These are phyloP conservation scores for Beaufortia kweichowensis DNA, from an alignment of 2,113 vertebrate species.

Conservation along the genomic window DNA sequence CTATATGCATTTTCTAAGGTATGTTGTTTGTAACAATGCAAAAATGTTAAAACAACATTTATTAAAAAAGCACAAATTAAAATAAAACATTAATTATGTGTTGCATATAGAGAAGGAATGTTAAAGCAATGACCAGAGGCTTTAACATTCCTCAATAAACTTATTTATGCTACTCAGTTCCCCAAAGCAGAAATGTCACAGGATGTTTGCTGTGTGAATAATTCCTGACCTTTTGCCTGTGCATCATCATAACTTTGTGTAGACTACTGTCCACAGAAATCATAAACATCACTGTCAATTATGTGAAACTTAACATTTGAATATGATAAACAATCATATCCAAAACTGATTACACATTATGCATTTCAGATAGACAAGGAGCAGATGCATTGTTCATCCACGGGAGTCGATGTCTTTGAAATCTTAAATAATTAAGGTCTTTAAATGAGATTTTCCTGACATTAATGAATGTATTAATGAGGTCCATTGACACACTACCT, in stretches of 20 bases:
- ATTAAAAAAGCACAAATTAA: not conserved
- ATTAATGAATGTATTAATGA: conserved; percentile 67
- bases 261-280: conserved; percentile 15
- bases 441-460: conserved; percentile 63
- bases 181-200: conserved; percentile 38
- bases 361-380: conserved; percentile 12
- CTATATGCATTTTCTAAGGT: too few relatives aligned
- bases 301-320: conserved; percentile 43
- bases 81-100: not conserved
- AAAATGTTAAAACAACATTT: conserved; percentile 1
- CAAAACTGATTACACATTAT: conserved; percentile 9
- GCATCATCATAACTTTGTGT: conserved; percentile 20
- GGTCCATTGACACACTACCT: conserved; percentile 60
- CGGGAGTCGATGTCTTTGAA: conserved; percentile 54
- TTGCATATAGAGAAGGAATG: not conserved
- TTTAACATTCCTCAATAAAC: conserved; percentile 33
- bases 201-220: conserved; percentile 28
- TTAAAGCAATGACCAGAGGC: not conserved
- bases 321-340: conserved; percentile 26
- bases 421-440: conserved; percentile 62
- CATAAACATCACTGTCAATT: conserved; percentile 31
- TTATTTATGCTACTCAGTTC: conserved; percentile 32
- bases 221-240: conserved; percentile 48
- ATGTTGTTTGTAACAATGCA: too few relatives aligned
- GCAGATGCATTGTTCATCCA: conserved; percentile 25